A percentile compares a stretch with the other conserved stretches of the same genome.
phyloP scores from a whole-genome alignment of 1,140 invertebrate species.

The Musca vetustissima region DNA sequence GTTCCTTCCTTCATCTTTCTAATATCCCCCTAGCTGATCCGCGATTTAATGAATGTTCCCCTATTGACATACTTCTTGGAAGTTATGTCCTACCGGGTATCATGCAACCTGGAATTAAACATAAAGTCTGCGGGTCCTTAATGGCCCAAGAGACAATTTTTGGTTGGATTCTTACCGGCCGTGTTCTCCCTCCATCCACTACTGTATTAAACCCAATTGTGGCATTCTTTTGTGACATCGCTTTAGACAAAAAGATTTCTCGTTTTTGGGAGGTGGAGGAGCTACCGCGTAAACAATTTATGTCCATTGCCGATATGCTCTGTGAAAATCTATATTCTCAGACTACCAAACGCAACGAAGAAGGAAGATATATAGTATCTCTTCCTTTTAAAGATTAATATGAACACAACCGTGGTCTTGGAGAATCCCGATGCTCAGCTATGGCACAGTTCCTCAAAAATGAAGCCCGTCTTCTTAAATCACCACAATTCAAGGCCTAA shows the following conservation, averaged over 20 bases:
- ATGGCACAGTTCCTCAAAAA: neutral
- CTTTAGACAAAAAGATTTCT: neutral
- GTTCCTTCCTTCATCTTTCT: neutral
- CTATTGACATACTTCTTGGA: neutral
- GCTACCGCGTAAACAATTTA: neutral
- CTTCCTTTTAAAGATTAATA: slow-evolving; percentile 5
- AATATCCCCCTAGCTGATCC: no score
- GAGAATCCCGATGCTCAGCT: neutral
- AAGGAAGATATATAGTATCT: neutral
- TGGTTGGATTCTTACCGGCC: slow-evolving; percentile 2
- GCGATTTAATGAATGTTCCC: no score
- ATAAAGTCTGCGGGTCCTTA: neutral
- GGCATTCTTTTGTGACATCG: neutral
- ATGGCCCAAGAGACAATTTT: neutral
- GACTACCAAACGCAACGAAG: neutral
- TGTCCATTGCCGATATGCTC: neutral
- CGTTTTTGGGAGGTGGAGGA: slow-evolving; percentile 11
- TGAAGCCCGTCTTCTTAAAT: neutral
- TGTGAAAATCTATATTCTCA: neutral
- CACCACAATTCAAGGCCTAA: neutral
- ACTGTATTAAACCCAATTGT: no score
- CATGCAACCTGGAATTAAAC: neutral
- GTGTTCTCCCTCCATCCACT: no score
- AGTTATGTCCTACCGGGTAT: neutral
- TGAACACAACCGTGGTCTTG: neutral